Conservation (phyloP, 2,888 invertebrate genomes). For the Cryptophagus acutangulus region DNA sequence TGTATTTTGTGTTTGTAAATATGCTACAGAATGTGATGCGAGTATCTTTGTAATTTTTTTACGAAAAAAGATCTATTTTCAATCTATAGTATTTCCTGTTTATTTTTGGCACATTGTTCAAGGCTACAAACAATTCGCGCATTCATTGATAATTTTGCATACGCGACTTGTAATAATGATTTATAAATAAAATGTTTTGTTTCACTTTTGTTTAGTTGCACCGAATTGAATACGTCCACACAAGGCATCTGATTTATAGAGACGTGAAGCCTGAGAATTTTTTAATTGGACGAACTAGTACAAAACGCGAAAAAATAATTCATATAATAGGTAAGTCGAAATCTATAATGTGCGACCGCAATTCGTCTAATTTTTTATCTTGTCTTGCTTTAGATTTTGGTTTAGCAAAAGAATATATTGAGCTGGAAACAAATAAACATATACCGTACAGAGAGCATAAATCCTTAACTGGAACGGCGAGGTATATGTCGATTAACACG, state of each 20-base stretch:
- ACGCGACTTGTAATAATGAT: no score
- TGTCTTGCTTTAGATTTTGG: conserved; percentile 98
- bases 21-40: no score
- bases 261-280: conserved; percentile 99
- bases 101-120: no score
- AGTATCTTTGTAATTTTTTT: no score
- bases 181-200: conserved; percentile 6
- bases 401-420: conserved; percentile 99
- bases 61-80: no score
- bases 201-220: conserved; percentile 53
- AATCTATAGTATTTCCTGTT: no score
- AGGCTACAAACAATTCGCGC: no score
- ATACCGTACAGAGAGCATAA: conserved; percentile 99
- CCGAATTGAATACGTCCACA: conserved; percentile 99
- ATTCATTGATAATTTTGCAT: no score
- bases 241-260: conserved; percentile 97
- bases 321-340: conserved; percentile 99
- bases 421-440: conserved; percentile 99
- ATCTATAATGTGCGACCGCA: conserved; percentile 27
- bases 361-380: conserved; percentile 29
- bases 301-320: conserved; percentile 97
- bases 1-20: no score
- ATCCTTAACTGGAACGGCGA: conserved; percentile 92
- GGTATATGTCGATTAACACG: conserved; percentile 99
- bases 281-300: conserved; percentile 96